Base-by-base conservation (phyloP, 35 echinoderm and acorn worm species). In the Apostichopus californicus region DNA sequence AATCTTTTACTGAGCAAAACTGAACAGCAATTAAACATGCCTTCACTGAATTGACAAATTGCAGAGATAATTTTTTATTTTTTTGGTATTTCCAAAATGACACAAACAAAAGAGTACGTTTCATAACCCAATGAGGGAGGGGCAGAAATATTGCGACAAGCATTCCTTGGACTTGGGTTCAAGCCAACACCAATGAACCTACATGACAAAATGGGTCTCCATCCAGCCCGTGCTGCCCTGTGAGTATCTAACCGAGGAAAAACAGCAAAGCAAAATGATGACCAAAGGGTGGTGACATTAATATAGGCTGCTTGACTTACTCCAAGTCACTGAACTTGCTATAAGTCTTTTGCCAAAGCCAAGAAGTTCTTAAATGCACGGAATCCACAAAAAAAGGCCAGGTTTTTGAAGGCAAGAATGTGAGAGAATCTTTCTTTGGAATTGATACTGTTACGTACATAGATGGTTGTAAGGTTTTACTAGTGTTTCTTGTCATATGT, bases 171-270 rank as follows among this genome's bases (percentile, higher is more conserved):
- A 89, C 61, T 34, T 60, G 86, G 57, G 61, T 89, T 87, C 86
- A 89, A 89, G 86, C 86, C 86, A 89, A 89, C 86, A 89, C 86
- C 86, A 72, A 89, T 89, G 86, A 55, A 91, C 89, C 89, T 91
- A 91, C 89, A 91, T 91, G 71, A 91, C 70, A 91, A 57, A 91
- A 17, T 79, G 89, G 34, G 89, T 91, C 59, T 91, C 89, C 72
- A 79, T 79, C 89, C 89, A 91, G 52, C 89, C 89, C 20, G 72
- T 78, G 59, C 89, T 91, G 9, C 89, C 89, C 77, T 91, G 89
- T 79, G 89, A 91, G 54, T 91, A 91, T 79, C 89, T 91, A 77
- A 75, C 86, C 81, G 20, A 85, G 81, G 81, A 89, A 87, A 68
- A 89, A 89, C 68, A 72, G 68, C 86, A 89, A 65, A 64, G 86